Evolutionary conservation across 2,113 vertebrate species (phyloP).

Genomic region (Pterocles gutturalis): DNA sequence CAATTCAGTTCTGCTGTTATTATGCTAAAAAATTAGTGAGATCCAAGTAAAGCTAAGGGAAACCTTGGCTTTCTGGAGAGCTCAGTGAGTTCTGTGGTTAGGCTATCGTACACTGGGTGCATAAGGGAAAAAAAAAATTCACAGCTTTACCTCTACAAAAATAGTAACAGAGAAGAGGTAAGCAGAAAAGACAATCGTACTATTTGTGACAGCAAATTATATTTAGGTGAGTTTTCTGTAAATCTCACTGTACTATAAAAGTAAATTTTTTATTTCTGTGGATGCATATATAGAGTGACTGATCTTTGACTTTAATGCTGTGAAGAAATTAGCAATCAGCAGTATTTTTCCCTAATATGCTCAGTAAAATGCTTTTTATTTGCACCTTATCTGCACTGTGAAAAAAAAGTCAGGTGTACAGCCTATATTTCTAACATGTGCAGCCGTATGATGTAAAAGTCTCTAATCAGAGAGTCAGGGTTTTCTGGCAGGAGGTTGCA

Average conservation of each 20-base stretch:
- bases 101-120: neutral
- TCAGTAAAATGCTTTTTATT: neutral
- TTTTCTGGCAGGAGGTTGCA: slow-evolving; percentile 30
- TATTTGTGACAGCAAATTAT: neutral
- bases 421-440: neutral
- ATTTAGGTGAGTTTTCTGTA: neutral
- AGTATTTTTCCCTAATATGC: neutral
- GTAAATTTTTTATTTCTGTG: neutral
- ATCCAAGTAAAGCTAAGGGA: neutral
- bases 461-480: slow-evolving; percentile 28
- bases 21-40: neutral
- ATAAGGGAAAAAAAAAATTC: slow-evolving; percentile 10
- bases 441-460: neutral
- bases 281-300: neutral
- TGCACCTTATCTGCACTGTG: neutral
- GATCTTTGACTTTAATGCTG: neutral
- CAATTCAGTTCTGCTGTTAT: neutral
- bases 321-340: neutral
- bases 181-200: neutral
- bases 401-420: neutral
- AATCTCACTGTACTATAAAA: neutral
- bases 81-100: neutral
- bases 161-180: slow-evolving; percentile 40
- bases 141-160: neutral
- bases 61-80: neutral